Evolutionary conservation across 2,888 invertebrate genomes (phyloP).

Genomic region (Caenorhabditis afra): DNA sequence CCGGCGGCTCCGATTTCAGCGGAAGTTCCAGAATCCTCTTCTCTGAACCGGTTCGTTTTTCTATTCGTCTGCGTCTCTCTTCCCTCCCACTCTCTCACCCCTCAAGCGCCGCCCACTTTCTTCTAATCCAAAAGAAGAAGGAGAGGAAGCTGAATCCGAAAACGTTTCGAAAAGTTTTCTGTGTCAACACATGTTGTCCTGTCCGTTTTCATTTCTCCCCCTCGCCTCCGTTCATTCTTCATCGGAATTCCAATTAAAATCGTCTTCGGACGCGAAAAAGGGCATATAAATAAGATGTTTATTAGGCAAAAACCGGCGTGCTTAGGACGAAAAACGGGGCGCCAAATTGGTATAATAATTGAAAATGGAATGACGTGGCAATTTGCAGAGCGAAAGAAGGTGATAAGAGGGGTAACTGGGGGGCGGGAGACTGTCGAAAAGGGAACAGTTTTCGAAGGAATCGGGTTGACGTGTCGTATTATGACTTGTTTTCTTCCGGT

Average conservation of each 20-base stretch:
- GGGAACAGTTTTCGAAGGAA: too few species aligned
- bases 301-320: background rate
- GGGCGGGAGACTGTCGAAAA: too few species aligned
- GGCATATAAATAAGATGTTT: background rate
- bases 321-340: background rate
- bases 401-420: too few species aligned
- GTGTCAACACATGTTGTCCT: background rate
- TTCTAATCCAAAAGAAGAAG: too few species aligned
- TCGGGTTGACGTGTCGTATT: too few species aligned
- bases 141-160: too few species aligned
- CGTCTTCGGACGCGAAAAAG: too few species aligned
- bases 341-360: background rate
- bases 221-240: background rate
- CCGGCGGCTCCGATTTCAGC: constrained; percentile 19
- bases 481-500: too few species aligned
- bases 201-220: background rate
- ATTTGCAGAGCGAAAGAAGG: background rate
- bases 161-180: background rate
- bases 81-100: too few species aligned
- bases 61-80: background rate
- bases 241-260: too few species aligned
- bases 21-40: background rate
- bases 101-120: too few species aligned
- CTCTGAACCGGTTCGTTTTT: constrained; percentile 24
- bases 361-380: background rate